Evolutionary conservation across 2,797 vertebrate genomes (phyloP), one percentile per base, ranked within the genome.

Genomic region (Manis javanica): DNA sequence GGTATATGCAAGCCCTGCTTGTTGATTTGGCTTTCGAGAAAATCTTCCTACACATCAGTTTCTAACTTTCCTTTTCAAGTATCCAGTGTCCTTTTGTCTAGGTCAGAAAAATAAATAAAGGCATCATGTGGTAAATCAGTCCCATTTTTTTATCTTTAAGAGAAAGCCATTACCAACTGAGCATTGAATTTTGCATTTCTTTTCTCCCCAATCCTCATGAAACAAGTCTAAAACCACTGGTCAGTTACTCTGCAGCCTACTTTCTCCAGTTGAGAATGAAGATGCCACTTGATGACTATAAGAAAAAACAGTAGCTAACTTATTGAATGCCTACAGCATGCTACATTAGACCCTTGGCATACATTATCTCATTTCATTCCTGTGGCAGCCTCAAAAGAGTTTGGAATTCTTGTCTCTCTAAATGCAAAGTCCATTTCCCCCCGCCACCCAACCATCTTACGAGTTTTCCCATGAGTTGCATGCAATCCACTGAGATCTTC

Each of bases 21-120:
- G 4, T 92, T 90, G 24, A 71, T 39, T 90, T 90, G 66, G 51
- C 87, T 86, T 92, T 59, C 63, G 59, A 31, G 26, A 86, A 83
- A 88, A 15, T 95, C 61, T 19, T 92, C 37, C 61, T 55, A 55
- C 34, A 90, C 21, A 51, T 14, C 49, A 51, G 7, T 72, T 34
- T 90, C 55, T 82, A 81, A 89, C 39, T 69, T 77, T 71, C 66
- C 3, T 21, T 82, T 63, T 63, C 24, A 57, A 61, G 85, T 1
- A 94, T n/a, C 19, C 55, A 86, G 61, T 31, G 12, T 85, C 10
- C 34, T 81, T 61, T 87, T 94, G 34, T 31, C 12, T 85, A 42
- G 6, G 49, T 92, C 29, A 74, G 31, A 83, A 91, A 82, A 83
- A 55, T 79, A 92, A 94, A 51, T 12, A 11, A 81, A 37, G n/a